Evolutionary conservation across 2,113 vertebrate genomes (phyloP), one percentile per base, ranked within the genome.

Genomic region (Orthonyx spaldingii): DNA sequence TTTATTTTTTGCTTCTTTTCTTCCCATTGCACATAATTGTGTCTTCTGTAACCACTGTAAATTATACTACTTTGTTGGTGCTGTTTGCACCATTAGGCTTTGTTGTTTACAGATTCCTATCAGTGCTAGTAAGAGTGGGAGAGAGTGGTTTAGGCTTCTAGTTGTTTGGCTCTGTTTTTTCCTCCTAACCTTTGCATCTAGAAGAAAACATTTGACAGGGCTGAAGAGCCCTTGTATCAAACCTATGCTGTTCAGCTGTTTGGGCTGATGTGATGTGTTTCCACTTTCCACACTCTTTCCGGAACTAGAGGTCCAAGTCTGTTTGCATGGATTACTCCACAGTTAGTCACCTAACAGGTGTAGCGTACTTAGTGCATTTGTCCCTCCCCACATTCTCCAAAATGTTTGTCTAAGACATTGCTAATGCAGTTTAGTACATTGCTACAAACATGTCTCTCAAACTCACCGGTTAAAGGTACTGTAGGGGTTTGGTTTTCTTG

Each of bases 1-100:
- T 91, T 93, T 91, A 50, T 70, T 88, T 59, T 86, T 84, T 84
- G 17, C 61, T 89, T 57, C 80, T 85, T 88, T 92, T 96, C 71
- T 87, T 96, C 59, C 76, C 87, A 75, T 93, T 95, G 72, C 78
- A 91, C 74, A 28, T 92, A 94, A 91, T 81, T 94, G 60, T 90
- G 50, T 85, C 85, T 47, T 79, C 65, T 74, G 63, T 89, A 93
- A 87, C 81, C 90, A 50, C 79, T 91, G 84, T 94, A 89, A 94
- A 94, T 96, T 89, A 89, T 76, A 57, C 46, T 81, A 6, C 49
- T 95, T 68, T 53, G 3, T 41, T 88, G 76, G 44, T 74, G 87
- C 50, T 70, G 35, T 93, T 89, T 90, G 92, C 92, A 84, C 86
- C 90, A 93, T 93, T 96, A 90, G 56, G 88, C 76, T 81, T 86